Evolutionary conservation across 2,113 vertebrate species (phyloP).

Genomic region (Scomber japonicus): DNA sequence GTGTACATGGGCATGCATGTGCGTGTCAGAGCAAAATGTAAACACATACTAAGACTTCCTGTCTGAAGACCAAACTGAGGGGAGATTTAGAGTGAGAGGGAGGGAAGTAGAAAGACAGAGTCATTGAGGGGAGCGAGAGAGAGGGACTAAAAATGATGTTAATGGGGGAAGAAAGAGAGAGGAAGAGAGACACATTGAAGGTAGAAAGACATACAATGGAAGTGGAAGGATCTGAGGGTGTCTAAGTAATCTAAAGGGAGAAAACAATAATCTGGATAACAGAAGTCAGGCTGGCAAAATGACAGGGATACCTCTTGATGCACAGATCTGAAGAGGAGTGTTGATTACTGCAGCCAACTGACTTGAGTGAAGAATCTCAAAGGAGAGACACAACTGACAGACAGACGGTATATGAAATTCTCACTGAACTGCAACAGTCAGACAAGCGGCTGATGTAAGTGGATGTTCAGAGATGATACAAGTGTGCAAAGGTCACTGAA

Average conservation of each 20-base stretch:
- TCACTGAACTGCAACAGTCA: not conserved
- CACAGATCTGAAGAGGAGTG: conserved; percentile 21
- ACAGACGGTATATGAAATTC: conserved; percentile 7
- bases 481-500: conserved; percentile 17
- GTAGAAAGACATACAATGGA: conserved; percentile 1
- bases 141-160: conserved; percentile 42
- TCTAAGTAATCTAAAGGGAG: not conserved
- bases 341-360: conserved; percentile 18
- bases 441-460: not conserved
- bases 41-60: conserved; percentile 79
- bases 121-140: conserved; percentile 19
- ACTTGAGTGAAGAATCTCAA: conserved; percentile 11
- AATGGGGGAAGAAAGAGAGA: conserved; percentile 21
- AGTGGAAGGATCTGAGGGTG: conserved; percentile 16
- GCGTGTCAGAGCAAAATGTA: conserved; percentile 57
- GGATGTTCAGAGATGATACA: conserved; percentile 16
- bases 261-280: not conserved
- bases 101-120: conserved; percentile 43
- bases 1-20: conserved; percentile 30
- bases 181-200: conserved; percentile 18
- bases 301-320: conserved; percentile 20
- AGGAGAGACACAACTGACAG: conserved; percentile 20
- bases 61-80: conserved; percentile 56
- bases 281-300: not conserved
- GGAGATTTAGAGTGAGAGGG: conserved; percentile 56